Base-by-base conservation (phyloP, 37 sponge, comb jelly and placozoan species). In the Eunapius fragilis region DNA sequence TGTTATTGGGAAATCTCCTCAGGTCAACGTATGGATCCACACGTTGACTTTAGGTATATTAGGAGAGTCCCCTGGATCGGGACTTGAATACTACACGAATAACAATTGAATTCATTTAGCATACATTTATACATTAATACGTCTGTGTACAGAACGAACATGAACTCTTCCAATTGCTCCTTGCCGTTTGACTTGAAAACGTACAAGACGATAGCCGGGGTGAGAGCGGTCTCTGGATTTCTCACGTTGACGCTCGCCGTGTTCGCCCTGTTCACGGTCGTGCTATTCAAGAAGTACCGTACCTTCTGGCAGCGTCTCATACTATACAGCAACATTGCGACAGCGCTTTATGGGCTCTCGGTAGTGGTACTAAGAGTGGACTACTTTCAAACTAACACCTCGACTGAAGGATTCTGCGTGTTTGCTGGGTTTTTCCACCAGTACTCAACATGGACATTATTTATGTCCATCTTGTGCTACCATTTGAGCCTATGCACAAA, bases 301-400 rank as follows among this genome's bases (percentile, higher is more conserved):
- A 73, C 91, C 72, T 96, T 92, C 91, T 86, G 81, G 0, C 96
- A 96, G 48, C 82, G 96, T 47, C 85, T 96, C 36, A 84, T 96
- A 32, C 91, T 96, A 25, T 92, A 96, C 74, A 89, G 92, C 75
- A 76, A 87, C 68, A 83, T 96, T 17, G 84, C 93, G 0, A 83
- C 91, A 1, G 47, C 75, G 25, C 69, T 90, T 0, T 84, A 91
- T 48, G 72, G 87, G 0, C 28, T 86, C 3, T 37, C 74, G 37
- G 74, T 84, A 47, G 79, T 82, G 23, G 68, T 82, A 4, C 69
- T 81, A 2, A 81, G 37, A 30, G 34, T 84, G 2, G 78, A 41
- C 17, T 31, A 74, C 47, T 4, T 58, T 6, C 41, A 71, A 11
- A 33, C 82, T 4, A 36, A 67, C 9, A 36, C 35, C 17, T 12